Evolutionary conservation across 2,797 vertebrate species (phyloP).

Genomic region (Amblyraja radiata): DNA sequence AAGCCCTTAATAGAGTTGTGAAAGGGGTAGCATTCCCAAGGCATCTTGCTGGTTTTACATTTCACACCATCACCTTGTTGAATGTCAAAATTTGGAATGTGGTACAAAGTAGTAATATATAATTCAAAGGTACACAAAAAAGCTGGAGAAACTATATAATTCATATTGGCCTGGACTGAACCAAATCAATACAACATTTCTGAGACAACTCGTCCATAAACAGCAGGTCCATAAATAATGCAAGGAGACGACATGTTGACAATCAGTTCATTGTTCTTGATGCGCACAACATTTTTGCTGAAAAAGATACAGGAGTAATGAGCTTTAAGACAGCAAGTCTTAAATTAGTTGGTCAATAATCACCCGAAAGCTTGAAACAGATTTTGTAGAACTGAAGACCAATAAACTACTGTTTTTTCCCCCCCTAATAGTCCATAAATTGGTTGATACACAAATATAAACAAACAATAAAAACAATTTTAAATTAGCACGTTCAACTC

Average conservation of each 20-base stretch:
- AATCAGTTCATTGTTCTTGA: background rate
- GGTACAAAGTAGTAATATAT: background rate
- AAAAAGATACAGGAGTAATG: background rate
- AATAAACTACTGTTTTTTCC: background rate
- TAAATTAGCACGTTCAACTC: background rate
- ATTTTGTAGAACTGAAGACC: background rate
- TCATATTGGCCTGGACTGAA: background rate
- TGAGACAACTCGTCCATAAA: background rate
- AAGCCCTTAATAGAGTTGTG: background rate
- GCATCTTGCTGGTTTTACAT: background rate
- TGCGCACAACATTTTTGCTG: background rate
- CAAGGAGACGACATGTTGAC: background rate
- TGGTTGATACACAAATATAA: background rate
- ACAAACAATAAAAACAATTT: slow-evolving; percentile 9
- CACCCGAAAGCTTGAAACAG: background rate
- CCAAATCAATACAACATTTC: background rate
- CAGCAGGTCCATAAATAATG: background rate
- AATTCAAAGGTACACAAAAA: no score
- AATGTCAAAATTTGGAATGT: background rate
- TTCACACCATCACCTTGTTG: no score
- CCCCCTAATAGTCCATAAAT: background rate
- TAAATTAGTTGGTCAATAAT: background rate
- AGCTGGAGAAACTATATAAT: background rate
- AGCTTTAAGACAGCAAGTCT: background rate
- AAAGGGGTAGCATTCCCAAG: background rate